Conservation (phyloP, 2,113 vertebrate genomes). For the Phoxinus phoxinus region DNA sequence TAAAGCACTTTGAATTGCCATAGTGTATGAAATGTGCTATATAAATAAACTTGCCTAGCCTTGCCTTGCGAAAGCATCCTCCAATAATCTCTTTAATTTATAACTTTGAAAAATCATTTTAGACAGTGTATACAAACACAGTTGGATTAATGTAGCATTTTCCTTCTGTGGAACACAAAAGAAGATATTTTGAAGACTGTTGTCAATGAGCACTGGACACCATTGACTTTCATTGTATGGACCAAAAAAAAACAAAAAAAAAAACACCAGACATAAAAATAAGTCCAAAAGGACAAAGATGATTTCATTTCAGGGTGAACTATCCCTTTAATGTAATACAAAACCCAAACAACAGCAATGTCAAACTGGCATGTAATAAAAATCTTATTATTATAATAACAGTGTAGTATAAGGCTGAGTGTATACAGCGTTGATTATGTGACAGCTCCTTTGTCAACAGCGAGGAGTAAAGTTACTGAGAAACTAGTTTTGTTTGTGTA, state of each 20-base stretch:
- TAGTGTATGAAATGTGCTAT: too few species aligned
- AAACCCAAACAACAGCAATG: neutral
- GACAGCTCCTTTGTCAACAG: constrained; percentile 1
- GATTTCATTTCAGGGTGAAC: neutral
- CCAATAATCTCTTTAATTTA: too few species aligned
- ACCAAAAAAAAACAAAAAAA: neutral
- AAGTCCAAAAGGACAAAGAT: neutral
- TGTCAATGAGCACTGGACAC: neutral
- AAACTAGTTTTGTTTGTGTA: constrained; percentile 25
- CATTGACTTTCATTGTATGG: neutral
- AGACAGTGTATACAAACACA: neutral
- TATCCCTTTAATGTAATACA: neutral
- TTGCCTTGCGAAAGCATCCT: too few species aligned
- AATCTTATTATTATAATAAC: neutral
- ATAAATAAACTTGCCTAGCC: too few species aligned
- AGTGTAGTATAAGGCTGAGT: neutral
- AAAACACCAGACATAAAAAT: neutral
- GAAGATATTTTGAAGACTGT: neutral
- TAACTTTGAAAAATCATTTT: neutral
- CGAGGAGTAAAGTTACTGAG: constrained; percentile 6
- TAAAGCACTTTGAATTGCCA: too few species aligned
- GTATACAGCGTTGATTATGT: neutral
- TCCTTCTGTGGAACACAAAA: neutral
- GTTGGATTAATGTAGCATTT: neutral
- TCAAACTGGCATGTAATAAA: neutral